phyloP scores from a whole-genome alignment of 2,888 invertebrate species.

The Acrocyrtus sp. region DNA sequence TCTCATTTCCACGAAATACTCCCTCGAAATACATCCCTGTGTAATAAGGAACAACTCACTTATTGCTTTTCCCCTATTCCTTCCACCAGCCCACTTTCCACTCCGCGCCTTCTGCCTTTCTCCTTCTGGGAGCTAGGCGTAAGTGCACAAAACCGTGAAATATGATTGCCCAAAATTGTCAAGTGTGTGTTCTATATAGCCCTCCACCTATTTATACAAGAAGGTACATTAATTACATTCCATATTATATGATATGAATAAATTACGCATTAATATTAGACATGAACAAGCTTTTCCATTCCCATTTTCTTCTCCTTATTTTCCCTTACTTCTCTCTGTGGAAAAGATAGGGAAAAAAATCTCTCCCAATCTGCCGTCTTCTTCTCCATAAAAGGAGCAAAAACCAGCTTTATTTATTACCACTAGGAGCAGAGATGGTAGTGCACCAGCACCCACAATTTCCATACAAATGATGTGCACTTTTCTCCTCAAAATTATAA shows the following conservation, averaged over 20 bases:
- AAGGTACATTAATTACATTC: constrained; percentile 32
- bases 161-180: constrained; percentile 35
- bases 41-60: too few relatives aligned
- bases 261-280: too few relatives aligned
- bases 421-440: too few relatives aligned
- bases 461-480: too few relatives aligned
- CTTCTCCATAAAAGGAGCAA: background rate
- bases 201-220: background rate
- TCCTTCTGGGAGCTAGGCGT: background rate
- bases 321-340: constrained; percentile 3
- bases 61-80: too few relatives aligned
- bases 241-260: too few relatives aligned
- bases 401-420: background rate
- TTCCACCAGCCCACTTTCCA: background rate
- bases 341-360: constrained; percentile 24
- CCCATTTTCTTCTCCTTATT: constrained; percentile 2
- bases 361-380: background rate
- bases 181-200: background rate
- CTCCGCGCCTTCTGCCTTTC: constrained; percentile 8
- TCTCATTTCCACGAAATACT: too few relatives aligned
- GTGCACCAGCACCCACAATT: too few relatives aligned
- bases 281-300: too few relatives aligned
- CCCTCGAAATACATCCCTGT: too few relatives aligned
- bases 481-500: too few relatives aligned
- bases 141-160: constrained; percentile 32